A percentile compares a stretch with the other conserved stretches of the same genome.
These are phyloP conservation scores for Atta colombica DNA, from an alignment of 1,140 invertebrate genomes.

Conservation along the genomic window DNA sequence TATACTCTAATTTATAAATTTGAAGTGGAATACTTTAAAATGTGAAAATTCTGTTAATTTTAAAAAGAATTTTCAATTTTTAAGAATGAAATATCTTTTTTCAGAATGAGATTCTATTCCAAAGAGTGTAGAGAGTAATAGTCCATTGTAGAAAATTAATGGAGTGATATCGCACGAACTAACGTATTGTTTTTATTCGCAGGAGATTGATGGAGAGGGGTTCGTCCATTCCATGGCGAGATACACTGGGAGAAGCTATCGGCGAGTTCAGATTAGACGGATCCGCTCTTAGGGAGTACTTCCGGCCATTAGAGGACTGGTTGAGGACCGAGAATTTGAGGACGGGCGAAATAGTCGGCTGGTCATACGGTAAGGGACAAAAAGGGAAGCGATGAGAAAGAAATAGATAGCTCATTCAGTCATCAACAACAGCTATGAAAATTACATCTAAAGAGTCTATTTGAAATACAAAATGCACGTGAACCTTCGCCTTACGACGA, in stretches of 20 bases:
- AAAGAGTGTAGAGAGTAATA: background rate
- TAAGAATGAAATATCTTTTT: no score
- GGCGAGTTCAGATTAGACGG: constrained; percentile 93
- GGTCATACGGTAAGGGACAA: constrained; percentile 90
- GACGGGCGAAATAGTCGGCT: constrained; percentile 93
- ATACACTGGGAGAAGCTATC: constrained; percentile 92
- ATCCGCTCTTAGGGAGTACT: constrained; percentile 96
- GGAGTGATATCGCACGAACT: background rate
- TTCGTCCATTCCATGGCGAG: constrained; percentile 94
- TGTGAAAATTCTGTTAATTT: no score
- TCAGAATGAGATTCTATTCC: no score
- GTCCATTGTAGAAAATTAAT: background rate
- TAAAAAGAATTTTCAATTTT: no score
- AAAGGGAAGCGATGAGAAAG: background rate
- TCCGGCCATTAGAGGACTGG: constrained; percentile 96
- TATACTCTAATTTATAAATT: background rate
- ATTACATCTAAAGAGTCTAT: no score
- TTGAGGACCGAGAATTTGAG: constrained; percentile 93
- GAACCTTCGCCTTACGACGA: no score
- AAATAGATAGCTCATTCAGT: background rate
- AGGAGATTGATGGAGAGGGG: constrained; percentile 95
- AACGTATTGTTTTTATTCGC: constrained; percentile 73
- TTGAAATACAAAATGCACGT: no score
- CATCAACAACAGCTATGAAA: no score
- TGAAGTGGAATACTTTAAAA: no score